Evolutionary conservation across 1,140 invertebrate species (phyloP).

Genomic region (Planococcus citri): DNA sequence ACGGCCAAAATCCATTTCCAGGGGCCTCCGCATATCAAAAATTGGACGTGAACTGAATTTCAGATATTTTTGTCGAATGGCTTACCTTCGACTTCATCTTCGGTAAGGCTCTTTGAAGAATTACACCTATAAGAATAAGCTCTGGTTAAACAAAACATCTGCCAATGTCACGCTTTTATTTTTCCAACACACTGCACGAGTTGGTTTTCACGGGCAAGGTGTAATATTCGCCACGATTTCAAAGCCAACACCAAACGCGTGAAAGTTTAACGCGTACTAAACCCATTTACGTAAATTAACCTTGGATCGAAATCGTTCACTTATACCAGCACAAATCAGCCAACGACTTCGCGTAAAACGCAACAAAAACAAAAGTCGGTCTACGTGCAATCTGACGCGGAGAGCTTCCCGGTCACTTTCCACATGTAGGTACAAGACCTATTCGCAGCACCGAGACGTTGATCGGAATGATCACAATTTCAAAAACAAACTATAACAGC

Average conservation of each 20-base stretch:
- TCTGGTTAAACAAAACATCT: no score
- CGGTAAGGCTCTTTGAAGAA: no score
- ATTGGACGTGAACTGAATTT: no score
- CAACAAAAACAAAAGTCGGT: neutral
- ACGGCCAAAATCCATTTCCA: no score
- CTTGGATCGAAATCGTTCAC: neutral
- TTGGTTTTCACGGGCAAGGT: neutral
- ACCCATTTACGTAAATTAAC: neutral
- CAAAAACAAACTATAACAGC: no score
- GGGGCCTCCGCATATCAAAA: no score
- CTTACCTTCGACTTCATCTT: no score
- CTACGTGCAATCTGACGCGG: no score
- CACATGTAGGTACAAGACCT: no score
- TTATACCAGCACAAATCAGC: neutral
- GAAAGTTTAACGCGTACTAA: neutral
- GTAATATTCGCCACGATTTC: neutral
- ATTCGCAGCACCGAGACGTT: neutral
- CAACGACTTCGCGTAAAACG: neutral
- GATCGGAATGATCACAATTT: neutral
- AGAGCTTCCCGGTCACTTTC: neutral
- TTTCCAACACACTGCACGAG: neutral
- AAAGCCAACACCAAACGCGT: neutral
- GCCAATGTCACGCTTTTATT: neutral
- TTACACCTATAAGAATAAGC: no score
- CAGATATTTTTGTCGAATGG: no score